Conservation (phyloP, 2,797 vertebrate genomes). For the Buphagus erythrorhynchus region DNA sequence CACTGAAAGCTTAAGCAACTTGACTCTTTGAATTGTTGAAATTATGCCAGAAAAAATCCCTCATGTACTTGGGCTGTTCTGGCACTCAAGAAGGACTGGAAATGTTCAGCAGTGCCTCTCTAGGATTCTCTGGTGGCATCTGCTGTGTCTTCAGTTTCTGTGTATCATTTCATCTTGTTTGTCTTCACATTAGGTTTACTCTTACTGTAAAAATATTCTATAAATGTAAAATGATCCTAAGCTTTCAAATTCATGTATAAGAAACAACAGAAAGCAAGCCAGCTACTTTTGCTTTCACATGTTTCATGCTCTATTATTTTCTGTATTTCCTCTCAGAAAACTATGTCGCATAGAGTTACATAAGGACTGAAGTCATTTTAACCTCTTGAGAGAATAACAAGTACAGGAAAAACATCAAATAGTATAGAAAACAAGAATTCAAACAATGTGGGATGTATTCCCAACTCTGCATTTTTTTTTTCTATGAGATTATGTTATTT, state of each 20-base stretch:
- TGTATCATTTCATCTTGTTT: neutral
- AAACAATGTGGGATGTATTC: neutral
- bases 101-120: neutral
- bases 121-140: neutral
- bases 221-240: neutral
- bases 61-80: neutral
- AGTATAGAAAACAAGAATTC: neutral
- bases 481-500: no score
- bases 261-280: neutral
- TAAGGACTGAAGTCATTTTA: neutral
- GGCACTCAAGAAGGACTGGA: neutral
- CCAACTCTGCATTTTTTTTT: neutral
- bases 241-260: neutral
- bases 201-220: neutral
- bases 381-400: neutral
- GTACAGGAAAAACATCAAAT: neutral
- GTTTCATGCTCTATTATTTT: neutral
- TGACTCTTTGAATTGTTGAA: neutral
- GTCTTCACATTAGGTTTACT: neutral
- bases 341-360: neutral
- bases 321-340: neutral
- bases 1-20: neutral
- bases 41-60: neutral
- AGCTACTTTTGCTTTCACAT: neutral
- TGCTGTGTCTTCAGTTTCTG: neutral